Evolutionary conservation across 2,797 vertebrate species (phyloP), one percentile per base, ranked within the genome.

Genomic region (Odontamblyopus rebecca): DNA sequence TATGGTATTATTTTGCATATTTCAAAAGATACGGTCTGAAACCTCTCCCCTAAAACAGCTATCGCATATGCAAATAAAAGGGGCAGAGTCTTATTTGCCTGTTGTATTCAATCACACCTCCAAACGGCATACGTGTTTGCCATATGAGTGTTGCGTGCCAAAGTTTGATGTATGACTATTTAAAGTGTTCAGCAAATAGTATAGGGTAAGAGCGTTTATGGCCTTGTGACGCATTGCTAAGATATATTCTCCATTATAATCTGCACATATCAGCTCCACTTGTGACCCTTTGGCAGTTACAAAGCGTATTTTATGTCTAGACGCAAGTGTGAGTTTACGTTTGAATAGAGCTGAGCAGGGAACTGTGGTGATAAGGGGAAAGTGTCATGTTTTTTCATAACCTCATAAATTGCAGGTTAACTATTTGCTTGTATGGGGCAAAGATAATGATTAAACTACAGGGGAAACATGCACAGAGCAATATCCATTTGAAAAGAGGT

Each of bases 391-490:
- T 84, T 79, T 83, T 27, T 4, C 0, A 70, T 67, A 82, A 76
- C 79, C 74, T 69, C 65, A 69, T 85, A 79, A 81, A 79, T 65
- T 0, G 16, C 61, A 48, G 70, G 69, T 74, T 48, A 66, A 78
- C 71, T 32, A 70, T 75, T 72, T 72, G 29, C 61, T 57, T 64
- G 53, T 68, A 67, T 72, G 75, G 68, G 12, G 18, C 19, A 18
- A 69, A 63, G 74, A 88, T 6, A 88, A 89, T 88, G 69, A 87
- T 89, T 91, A 84, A 86, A 66, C 73, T 6, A 2, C 19, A 3
- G 26, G 16, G n/a, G 60, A 32, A 23, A 38, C 65, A n/a, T 8
- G 65, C 23, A 53, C 60, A 63, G 35, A 29, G 15, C 23, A 6
- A 6, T 5, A 56, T 29, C 15, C 2, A 19, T 27, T 11, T 18